Base-by-base conservation (phyloP, 2,797 vertebrate genomes). In the Amphiprion clarkii region DNA sequence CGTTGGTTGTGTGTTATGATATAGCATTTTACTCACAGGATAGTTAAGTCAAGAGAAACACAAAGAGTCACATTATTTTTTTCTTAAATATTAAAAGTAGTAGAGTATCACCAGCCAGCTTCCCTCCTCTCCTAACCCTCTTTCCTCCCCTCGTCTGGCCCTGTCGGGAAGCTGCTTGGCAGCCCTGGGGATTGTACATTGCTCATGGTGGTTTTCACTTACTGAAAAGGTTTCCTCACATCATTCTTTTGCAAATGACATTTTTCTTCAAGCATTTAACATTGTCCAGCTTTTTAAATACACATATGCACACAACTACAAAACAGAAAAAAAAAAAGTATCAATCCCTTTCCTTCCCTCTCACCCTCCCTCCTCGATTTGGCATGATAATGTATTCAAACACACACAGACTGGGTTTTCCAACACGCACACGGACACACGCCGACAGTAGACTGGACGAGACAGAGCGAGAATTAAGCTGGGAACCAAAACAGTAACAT, bases 151-250 rank as follows among this genome's bases (percentile, higher is more conserved):
- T 85, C 39, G 3, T 89, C 92, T 85, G 87, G 87, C 92, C 83
- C 83, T 90, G 77, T 80, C 2, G 78, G 89, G 78, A 92, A 83
- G 87, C 93, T 90, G 92, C 93, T 91, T 85, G 90, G 92, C 93
- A 93, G 92, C 90, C 65, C 68, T 81, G 93, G 93, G 94, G 95
- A 95, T 95, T 95, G 94, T 95, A 95, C 95, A 89, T 92, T 95
- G 94, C 94, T 95, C 89, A 19, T 92, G 90, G 92, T 90, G 90
- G 87, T 91, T 90, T 81, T 89, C 67, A 74, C 66, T 83, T 63
- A 78, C 80, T 83, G 61, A 88, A 84, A 87, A 74, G 51, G 5
- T 77, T 89, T 92, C 88, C 87, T 87, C 83, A 83, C 88, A 69
- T 89, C 88, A 88, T 91, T 85, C 80, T 88, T 92, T 91, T 83